Evolutionary conservation across 2,888 invertebrate genomes (phyloP), one percentile per base, ranked within the genome.

Genomic region (Xanthorhoe spadicearia): DNA sequence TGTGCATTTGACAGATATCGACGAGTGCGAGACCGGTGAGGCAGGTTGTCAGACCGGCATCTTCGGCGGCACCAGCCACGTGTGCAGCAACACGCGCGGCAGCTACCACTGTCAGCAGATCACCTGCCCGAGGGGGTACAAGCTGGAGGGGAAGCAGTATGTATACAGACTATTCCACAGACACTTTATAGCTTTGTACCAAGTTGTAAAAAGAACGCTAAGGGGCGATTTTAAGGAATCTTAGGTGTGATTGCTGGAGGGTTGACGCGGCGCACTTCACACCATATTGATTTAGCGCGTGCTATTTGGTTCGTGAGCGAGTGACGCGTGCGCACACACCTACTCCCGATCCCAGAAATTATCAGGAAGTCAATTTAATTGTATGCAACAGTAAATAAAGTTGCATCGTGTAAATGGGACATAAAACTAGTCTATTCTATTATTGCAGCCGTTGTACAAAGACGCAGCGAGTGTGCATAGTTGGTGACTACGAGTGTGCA

Each of bases 61-160:
- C 0, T 95, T 96, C 61, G 95, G 96, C 66, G 84, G 85, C 0
- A 77, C 83, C 0, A 88, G 86, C 15, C 86, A 90, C 60, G 94
- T 97, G 10, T 99, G 99, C 82, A 95, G 98, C 61, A 99, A 99
- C 87, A 97, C 96, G 0, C 92, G 97, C 50, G 99, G 99, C 0
- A 94, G 96, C 48, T 97, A 95, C 87, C 96, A 96, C 68, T 99
- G 99, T 82, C 97, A 97, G 70, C 93, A 94, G 1, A 96, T 99
- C 72, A 90, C 94, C 17, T 99, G 99, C 83, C 98, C 98, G 0
- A 84, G 94, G 0, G 97, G 98, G 38, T 99, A 99, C 84, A 90
- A 95, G 35, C 94, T 95, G 67, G 98, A 98, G 59, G 96, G 96
- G 74, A 97, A 95, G 82, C 97, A 98, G 98, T 98, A 88, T 15